These are phyloP conservation scores for Bradysia coprophila DNA, from an alignment of 1,140 invertebrate genomes.

Conservation along the genomic window DNA sequence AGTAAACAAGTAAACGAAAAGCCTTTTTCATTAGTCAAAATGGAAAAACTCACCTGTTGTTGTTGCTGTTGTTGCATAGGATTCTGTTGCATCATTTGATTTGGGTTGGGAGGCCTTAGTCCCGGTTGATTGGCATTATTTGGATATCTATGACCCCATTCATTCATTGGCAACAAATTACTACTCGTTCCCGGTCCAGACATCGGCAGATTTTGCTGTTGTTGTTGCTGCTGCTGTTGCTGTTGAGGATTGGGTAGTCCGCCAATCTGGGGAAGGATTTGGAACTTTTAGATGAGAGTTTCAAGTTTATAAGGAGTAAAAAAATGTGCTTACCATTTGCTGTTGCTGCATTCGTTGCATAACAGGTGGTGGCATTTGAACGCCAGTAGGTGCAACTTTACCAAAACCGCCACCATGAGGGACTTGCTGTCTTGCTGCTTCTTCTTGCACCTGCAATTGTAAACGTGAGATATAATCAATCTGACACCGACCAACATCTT, in stretches of 20 bases:
- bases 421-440: slow-evolving; percentile 67
- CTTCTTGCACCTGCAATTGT: slow-evolving; percentile 54
- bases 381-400: slow-evolving; percentile 35
- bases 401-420: slow-evolving; percentile 45
- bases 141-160: slow-evolving; percentile 38
- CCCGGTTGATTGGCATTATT: slow-evolving; percentile 20
- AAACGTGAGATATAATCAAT: background rate
- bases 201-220: background rate
- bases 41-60: slow-evolving; percentile 1
- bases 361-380: slow-evolving; percentile 46
- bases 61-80: slow-evolving; percentile 13
- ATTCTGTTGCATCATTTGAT: slow-evolving; percentile 27
- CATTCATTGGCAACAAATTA: slow-evolving; percentile 42
- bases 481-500: background rate
- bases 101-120: slow-evolving; percentile 27
- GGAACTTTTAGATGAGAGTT: too few relatives aligned
- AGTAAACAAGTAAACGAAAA: too few relatives aligned
- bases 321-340: slow-evolving; percentile 2
- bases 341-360: slow-evolving; percentile 31
- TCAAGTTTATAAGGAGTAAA: too few relatives aligned
- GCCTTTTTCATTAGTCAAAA: too few relatives aligned
- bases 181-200: slow-evolving; percentile 13
- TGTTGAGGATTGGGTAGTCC: slow-evolving; percentile 8
- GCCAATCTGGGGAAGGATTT: slow-evolving; percentile 9
- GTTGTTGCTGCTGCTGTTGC: slow-evolving; percentile 14